A percentile compares a stretch with the other conserved stretches of the same genome.
Evolutionary conservation across 1,140 invertebrate genomes (phyloP).

Genomic region (Drosophila nasuta): DNA sequence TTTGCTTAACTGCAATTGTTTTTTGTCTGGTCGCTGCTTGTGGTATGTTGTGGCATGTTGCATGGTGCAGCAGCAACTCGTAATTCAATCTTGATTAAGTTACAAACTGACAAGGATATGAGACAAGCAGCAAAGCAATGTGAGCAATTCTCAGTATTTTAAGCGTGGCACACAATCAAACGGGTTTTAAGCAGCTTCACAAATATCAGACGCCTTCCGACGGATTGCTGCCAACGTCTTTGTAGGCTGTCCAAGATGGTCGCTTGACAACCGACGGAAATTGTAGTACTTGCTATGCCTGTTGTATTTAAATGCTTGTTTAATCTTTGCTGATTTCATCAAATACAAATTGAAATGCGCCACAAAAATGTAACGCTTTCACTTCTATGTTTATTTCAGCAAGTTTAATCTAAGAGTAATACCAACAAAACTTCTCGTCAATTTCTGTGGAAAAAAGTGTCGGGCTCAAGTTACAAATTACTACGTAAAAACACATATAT

Average conservation of each 20-base stretch:
- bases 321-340: not conserved
- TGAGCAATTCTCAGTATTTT: too few species aligned
- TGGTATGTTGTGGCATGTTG: not conserved
- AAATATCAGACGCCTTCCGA: not conserved
- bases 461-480: too few species aligned
- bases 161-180: not conserved
- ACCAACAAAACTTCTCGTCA: too few species aligned
- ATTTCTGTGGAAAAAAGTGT: too few species aligned
- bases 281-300: not conserved
- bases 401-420: too few species aligned
- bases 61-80: not conserved
- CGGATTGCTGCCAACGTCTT: not conserved
- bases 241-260: not conserved
- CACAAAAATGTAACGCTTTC: too few species aligned
- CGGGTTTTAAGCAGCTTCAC: not conserved
- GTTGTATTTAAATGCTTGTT: too few species aligned
- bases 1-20: conserved; percentile 28
- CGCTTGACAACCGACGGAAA: not conserved
- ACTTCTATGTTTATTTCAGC: too few species aligned
- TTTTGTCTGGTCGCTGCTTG: not conserved
- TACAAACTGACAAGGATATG: conserved; percentile 7
- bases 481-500: too few species aligned
- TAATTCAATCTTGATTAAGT: conserved; percentile 32
- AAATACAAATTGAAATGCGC: too few species aligned
- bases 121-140: not conserved